Percentiles rank a stretch among this genome's conserved stretches.
phyloP scores from a whole-genome alignment of 1,140 invertebrate genomes.

The Callitettix versicolor region DNA sequence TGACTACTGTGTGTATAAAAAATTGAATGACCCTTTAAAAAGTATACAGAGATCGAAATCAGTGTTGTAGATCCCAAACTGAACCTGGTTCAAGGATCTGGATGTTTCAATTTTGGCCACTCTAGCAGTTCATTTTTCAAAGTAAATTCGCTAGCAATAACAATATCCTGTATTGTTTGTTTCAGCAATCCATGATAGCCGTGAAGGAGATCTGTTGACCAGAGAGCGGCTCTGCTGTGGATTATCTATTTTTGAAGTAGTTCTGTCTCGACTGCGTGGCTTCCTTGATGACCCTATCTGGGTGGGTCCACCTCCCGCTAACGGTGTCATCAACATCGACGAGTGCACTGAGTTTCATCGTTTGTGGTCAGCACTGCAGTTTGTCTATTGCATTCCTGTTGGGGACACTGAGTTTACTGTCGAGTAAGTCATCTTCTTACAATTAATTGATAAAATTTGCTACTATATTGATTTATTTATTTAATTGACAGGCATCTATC shows the following conservation, averaged over 20 bases:
- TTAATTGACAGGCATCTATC: neutral
- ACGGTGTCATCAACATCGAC: conserved; percentile 92
- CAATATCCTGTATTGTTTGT: no score
- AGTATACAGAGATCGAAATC: no score
- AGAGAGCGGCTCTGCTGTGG: conserved; percentile 95
- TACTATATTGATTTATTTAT: no score
- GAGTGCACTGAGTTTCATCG: conserved; percentile 97
- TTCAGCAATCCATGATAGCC: conserved; percentile 81
- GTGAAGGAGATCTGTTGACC: conserved; percentile 91
- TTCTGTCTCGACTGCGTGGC: conserved; percentile 73
- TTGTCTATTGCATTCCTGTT: conserved; percentile 95
- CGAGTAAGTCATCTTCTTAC: no score
- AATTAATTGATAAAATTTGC: no score
- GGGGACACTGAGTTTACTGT: conserved; percentile 95
- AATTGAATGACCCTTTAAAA: no score
- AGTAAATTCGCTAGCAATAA: no score
- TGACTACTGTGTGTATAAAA: no score
- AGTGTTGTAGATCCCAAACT: no score
- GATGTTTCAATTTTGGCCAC: no score
- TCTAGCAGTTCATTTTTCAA: no score
- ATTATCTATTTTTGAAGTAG: conserved; percentile 95
- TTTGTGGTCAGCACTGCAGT: conserved; percentile 96
- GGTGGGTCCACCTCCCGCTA: conserved; percentile 77
- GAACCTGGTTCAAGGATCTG: no score
- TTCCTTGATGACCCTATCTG: conserved; percentile 84